Evolutionary conservation across 2,113 vertebrate genomes (phyloP).

Genomic region (Pitta sordida): DNA sequence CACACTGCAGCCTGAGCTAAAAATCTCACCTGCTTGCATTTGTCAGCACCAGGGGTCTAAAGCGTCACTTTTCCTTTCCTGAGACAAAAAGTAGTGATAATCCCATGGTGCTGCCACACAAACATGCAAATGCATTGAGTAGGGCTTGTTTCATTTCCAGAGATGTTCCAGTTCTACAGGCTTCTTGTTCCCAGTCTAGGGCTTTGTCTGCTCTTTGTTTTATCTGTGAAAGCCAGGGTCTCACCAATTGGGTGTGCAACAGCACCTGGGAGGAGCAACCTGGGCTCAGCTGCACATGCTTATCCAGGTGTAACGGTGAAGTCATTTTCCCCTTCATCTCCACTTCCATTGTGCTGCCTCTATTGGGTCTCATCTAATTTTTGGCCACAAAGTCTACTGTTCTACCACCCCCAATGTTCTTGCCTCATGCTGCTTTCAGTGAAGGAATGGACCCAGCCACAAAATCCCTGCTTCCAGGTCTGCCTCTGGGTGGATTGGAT

Average conservation of each 20-base stretch:
- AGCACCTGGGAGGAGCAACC: neutral
- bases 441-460: neutral
- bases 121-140: neutral
- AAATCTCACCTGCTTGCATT: neutral
- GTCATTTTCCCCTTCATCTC: neutral
- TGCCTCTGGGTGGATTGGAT: neutral
- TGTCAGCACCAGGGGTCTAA: fast-evolving
- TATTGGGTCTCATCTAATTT: neutral
- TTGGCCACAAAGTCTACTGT: neutral
- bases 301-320: neutral
- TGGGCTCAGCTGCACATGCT: neutral
- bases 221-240: neutral
- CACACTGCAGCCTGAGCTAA: neutral
- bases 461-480: neutral
- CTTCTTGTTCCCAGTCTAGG: neutral
- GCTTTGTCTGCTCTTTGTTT: neutral
- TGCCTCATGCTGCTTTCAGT: neutral
- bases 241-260: neutral
- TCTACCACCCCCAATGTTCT: neutral
- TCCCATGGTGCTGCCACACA: neutral
- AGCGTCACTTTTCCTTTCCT: neutral
- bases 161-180: fast-evolving
- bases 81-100: neutral
- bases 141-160: neutral
- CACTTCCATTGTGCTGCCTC: neutral